These are phyloP conservation scores for Monarcha castaneiventris DNA, from an alignment of 2,113 vertebrate species.

Conservation along the genomic window DNA sequence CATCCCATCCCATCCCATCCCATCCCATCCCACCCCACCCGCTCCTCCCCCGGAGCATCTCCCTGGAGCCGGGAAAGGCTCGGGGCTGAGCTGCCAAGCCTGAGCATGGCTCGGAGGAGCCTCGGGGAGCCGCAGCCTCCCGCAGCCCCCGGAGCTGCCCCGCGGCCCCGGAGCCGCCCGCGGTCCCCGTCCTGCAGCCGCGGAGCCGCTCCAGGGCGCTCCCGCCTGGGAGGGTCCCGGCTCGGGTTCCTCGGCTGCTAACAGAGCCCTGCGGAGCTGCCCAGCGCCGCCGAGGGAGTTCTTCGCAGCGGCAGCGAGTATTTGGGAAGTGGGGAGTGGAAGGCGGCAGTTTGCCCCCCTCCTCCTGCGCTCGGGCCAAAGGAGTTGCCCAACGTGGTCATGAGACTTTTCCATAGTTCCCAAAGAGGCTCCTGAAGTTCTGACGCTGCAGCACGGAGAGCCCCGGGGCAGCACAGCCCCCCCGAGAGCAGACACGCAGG, in stretches of 20 bases:
- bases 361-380: background rate
- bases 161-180: too few relatives aligned
- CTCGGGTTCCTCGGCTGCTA: background rate
- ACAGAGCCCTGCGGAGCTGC: background rate
- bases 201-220: background rate
- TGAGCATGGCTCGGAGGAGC: conserved; percentile 38
- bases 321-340: background rate
- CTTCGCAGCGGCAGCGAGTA: fast-evolving
- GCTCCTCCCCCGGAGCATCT: conserved; percentile 55
- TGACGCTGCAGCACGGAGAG: background rate
- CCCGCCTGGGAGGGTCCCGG: background rate
- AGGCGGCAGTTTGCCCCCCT: background rate
- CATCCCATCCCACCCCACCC: too few relatives aligned
- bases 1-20: background rate
- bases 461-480: background rate
- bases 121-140: background rate
- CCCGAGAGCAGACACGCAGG: background rate
- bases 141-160: background rate
- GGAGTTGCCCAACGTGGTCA: conserved; percentile 48
- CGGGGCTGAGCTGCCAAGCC: background rate
- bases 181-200: background rate
- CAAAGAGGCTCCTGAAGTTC: conserved; percentile 25
- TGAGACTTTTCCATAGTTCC: conserved; percentile 35
- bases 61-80: conserved; percentile 28
- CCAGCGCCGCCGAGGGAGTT: background rate